Percentiles rank a stretch among this genome's conserved stretches.
These are phyloP conservation scores for Pseudomyrmex dendroicus DNA, from an alignment of 1,140 invertebrate species.

Conservation along the genomic window DNA sequence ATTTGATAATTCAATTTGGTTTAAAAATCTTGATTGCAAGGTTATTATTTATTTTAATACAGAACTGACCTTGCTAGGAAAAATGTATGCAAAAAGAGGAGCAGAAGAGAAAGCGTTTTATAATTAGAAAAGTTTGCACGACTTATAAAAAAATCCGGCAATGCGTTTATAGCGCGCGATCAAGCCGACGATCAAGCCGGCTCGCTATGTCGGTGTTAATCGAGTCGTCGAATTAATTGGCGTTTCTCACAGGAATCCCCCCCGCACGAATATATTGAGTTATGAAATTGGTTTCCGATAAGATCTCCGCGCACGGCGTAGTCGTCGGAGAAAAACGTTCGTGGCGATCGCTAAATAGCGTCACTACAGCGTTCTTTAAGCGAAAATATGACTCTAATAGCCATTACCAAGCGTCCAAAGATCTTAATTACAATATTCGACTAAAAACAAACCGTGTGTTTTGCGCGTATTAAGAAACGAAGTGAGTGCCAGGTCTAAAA, in stretches of 20 bases:
- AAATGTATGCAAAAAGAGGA: background rate
- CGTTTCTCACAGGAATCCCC: constrained; percentile 48
- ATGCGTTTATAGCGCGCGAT: constrained; percentile 46
- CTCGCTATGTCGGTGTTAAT: constrained; percentile 53
- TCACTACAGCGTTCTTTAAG: constrained; percentile 20
- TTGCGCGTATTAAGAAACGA: constrained; percentile 3
- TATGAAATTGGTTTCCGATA: constrained; percentile 59
- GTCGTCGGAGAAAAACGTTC: constrained; percentile 27
- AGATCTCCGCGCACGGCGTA: constrained; percentile 36
- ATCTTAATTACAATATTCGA: constrained; percentile 48
- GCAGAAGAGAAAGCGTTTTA: background rate
- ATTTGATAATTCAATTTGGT: constrained; percentile 48
- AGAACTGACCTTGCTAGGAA: background rate
- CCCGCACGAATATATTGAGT: constrained; percentile 56
- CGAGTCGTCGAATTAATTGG: constrained; percentile 61
- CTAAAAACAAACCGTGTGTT: too few species aligned
- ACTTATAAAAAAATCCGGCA: constrained; percentile 20
- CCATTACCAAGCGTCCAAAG: background rate
- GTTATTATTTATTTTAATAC: background rate
- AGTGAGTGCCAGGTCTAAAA: background rate
- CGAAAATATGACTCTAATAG: constrained; percentile 38
- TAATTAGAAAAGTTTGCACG: background rate
- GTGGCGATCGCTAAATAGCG: constrained; percentile 34
- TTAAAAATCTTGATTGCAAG: background rate
- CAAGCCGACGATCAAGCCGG: constrained; percentile 34